Evolutionary conservation across 2,888 invertebrate species (phyloP).

Genomic region (Ptilodon capucinus): DNA sequence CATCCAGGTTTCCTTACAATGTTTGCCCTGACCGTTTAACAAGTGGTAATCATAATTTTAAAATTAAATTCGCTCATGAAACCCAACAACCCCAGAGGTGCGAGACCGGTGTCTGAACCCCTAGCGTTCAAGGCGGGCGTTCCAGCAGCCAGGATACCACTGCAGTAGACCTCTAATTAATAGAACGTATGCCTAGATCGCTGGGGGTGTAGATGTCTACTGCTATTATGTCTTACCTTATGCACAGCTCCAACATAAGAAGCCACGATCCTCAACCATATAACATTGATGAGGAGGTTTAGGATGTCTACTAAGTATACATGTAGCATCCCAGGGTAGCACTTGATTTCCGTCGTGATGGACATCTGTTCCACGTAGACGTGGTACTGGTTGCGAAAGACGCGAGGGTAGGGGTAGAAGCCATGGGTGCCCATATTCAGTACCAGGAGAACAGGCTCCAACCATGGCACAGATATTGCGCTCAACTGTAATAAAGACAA

Average conservation of each 20-base stretch:
- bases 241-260: slow-evolving; percentile 53
- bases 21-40: too few relatives aligned
- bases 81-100: too few relatives aligned
- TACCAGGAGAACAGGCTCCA: slow-evolving; percentile 54
- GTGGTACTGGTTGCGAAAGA: slow-evolving; percentile 44
- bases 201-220: too few relatives aligned
- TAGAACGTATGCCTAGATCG: too few relatives aligned
- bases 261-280: slow-evolving; percentile 61
- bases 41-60: too few relatives aligned
- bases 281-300: slow-evolving; percentile 57
- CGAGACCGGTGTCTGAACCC: too few relatives aligned
- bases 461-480: slow-evolving; percentile 44
- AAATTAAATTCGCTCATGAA: too few relatives aligned
- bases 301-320: slow-evolving; percentile 54
- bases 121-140: too few relatives aligned
- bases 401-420: slow-evolving; percentile 61
- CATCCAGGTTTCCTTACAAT: too few relatives aligned
- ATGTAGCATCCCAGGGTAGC: slow-evolving; percentile 67
- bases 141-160: too few relatives aligned
- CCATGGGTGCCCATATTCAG: slow-evolving; percentile 68
- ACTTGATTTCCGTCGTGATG: slow-evolving; percentile 35
- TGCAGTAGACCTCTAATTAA: too few relatives aligned
- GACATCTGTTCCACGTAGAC: slow-evolving; percentile 46
- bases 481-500: slow-evolving; percentile 54
- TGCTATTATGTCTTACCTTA: slow-evolving; percentile 58